These are phyloP conservation scores for Andrena hattorfiana DNA, from an alignment of 2,888 invertebrate species.

Conservation along the genomic window DNA sequence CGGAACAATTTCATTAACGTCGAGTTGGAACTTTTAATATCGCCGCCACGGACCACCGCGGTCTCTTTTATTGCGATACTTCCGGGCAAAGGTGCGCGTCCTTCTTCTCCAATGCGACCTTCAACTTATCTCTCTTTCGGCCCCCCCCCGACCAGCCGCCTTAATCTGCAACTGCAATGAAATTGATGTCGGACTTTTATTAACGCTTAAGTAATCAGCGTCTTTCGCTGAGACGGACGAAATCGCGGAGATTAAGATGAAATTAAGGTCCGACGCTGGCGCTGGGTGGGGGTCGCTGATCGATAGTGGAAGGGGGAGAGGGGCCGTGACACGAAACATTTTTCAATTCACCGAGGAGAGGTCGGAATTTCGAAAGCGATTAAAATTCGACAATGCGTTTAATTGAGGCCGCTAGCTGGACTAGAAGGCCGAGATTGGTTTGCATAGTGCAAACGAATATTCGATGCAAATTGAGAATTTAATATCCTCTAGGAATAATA, in stretches of 20 bases:
- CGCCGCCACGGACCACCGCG: slow-evolving; percentile 37
- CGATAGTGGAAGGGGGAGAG: not conserved
- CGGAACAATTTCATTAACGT: slow-evolving; percentile 72
- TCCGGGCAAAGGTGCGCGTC: slow-evolving; percentile 47
- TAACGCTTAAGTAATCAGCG: slow-evolving; percentile 62
- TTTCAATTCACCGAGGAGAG: slow-evolving; percentile 1
- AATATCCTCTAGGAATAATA: slow-evolving; percentile 57
- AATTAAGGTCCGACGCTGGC: not conserved
- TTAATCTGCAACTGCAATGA: slow-evolving; percentile 59
- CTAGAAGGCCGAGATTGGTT: slow-evolving; percentile 36
- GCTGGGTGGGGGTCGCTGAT: not conserved
- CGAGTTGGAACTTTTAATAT: slow-evolving; percentile 71
- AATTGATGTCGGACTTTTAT: slow-evolving; percentile 69
- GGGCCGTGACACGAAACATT: not conserved
- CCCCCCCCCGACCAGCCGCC: slow-evolving; percentile 9
- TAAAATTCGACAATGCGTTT: slow-evolving; percentile 34
- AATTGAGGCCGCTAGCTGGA: slow-evolving; percentile 16
- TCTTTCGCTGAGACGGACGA: slow-evolving; percentile 13
- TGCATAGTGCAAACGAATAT: slow-evolving; percentile 52
- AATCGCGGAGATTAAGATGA: not conserved
- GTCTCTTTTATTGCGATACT: slow-evolving; percentile 69
- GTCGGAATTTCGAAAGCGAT: slow-evolving; percentile 23
- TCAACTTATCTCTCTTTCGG: slow-evolving; percentile 33
- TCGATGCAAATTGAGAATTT: slow-evolving; percentile 55
- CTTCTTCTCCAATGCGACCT: slow-evolving; percentile 43